Percentiles rank a stretch among this genome's conserved stretches.
Evolutionary conservation across 1,140 invertebrate species (phyloP).

Genomic region (Atopsyche davidsoni): DNA sequence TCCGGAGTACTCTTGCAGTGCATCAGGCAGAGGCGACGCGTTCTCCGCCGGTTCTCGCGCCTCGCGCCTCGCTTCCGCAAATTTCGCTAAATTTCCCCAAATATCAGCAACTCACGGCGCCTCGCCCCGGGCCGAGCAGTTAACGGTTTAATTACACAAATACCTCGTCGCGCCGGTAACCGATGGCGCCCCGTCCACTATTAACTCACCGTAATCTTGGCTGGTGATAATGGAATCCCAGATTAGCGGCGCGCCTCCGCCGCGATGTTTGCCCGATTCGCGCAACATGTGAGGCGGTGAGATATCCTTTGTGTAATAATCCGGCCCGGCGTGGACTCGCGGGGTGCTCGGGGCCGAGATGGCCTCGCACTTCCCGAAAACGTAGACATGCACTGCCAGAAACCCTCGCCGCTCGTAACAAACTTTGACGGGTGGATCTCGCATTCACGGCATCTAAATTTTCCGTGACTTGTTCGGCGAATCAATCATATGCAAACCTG

Average conservation of each 20-base stretch:
- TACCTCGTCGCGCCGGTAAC: slow-evolving; percentile 19
- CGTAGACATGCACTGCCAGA: no score
- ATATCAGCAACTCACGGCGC: background rate
- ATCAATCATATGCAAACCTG: no score
- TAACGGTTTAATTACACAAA: slow-evolving; percentile 29
- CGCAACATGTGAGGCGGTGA: slow-evolving; percentile 12
- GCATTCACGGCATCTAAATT: no score
- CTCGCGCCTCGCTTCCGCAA: slow-evolving; percentile 13
- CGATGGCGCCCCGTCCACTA: slow-evolving; percentile 14
- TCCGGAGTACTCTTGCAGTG: background rate
- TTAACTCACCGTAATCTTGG: slow-evolving; percentile 24
- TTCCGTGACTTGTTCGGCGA: no score
- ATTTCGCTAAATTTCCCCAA: slow-evolving; percentile 8
- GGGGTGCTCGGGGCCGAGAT: no score
- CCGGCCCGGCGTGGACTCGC: no score
- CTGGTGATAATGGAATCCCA: slow-evolving; percentile 16
- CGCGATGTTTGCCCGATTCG: slow-evolving; percentile 1
- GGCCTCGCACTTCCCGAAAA: no score
- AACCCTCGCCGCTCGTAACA: no score
- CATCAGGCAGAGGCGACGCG: background rate
- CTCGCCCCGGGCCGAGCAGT: slow-evolving; percentile 5
- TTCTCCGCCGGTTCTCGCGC: slow-evolving; percentile 12
- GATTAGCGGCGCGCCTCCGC: slow-evolving; percentile 10
- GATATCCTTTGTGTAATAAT: slow-evolving; percentile 9
- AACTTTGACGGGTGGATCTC: no score